Percentiles rank a stretch among this genome's conserved stretches.
Evolutionary conservation across 2,113 vertebrate species (phyloP).

Genomic region (Opisthocomus hoazin): DNA sequence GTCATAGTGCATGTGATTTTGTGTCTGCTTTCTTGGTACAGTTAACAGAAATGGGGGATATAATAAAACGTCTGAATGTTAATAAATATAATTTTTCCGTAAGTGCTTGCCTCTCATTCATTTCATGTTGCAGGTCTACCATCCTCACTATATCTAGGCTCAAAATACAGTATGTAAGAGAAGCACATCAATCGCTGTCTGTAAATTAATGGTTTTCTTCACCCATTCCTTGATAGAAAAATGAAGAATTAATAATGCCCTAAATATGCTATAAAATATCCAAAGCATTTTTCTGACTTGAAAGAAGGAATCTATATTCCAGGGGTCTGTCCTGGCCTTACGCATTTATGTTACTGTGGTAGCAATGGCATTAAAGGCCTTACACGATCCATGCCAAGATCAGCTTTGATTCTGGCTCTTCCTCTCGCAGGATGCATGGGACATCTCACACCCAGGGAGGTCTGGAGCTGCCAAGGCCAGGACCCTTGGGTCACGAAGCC

Average conservation of each 20-base stretch:
- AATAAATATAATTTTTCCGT: not conserved
- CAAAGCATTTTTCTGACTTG: not conserved
- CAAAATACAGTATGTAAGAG: not conserved
- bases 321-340: not conserved
- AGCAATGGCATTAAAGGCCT: not conserved
- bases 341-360: not conserved
- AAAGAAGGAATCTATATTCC: not conserved
- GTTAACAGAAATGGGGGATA: not conserved
- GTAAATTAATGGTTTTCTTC: slow-evolving; percentile 46
- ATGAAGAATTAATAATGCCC: slow-evolving; percentile 52
- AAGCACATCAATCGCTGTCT: slow-evolving; percentile 20
- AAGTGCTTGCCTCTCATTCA: not conserved
- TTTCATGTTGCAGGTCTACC: not conserved
- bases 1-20: not conserved
- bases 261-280: slow-evolving; percentile 32
- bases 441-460: not conserved
- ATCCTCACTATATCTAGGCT: not conserved
- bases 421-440: not conserved
- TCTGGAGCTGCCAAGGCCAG: not conserved
- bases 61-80: slow-evolving; percentile 20
- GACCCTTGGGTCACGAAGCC: not conserved
- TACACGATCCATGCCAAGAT: not conserved
- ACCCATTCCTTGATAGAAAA: slow-evolving; percentile 36
- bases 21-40: not conserved
- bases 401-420: not conserved